These are phyloP conservation scores for Linurgus olivaceus DNA, from an alignment of 2,797 vertebrate species.

Conservation along the genomic window DNA sequence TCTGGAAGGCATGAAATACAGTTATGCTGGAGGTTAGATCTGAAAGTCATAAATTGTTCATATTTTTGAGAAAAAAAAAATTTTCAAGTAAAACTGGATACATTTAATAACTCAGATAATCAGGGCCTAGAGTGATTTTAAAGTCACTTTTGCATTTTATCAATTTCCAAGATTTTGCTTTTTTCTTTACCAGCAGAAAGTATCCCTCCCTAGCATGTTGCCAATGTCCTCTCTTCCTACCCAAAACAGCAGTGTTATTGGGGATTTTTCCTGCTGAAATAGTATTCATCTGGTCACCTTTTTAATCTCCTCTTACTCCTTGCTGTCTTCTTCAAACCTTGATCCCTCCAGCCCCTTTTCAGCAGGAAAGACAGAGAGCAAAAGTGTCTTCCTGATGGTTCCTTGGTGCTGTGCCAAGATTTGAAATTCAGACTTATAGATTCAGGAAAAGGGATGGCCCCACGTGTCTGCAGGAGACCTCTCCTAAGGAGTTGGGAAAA, in stretches of 20 bases:
- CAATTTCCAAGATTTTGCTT: background rate
- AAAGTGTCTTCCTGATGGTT: background rate
- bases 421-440: background rate
- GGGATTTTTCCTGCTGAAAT: background rate
- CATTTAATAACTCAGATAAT: background rate
- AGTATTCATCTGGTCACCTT: background rate
- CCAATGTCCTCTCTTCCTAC: background rate
- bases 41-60: background rate
- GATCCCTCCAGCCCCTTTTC: background rate
- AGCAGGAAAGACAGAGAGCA: background rate
- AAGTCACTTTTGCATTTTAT: background rate
- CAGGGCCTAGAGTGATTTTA: background rate
- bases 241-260: background rate
- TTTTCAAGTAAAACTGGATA: background rate
- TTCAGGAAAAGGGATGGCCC: background rate
- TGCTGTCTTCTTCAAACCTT: background rate
- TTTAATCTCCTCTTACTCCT: background rate
- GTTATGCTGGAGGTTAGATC: background rate
- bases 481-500: background rate
- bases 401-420: background rate
- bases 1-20: background rate
- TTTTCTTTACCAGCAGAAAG: background rate
- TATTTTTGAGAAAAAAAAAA: background rate
- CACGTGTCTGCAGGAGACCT: fast-evolving
- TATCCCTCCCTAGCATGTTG: background rate